A percentile compares a stretch with the other conserved stretches of the same genome.
Evolutionary conservation across 35 echinoderm and acorn worm species (phyloP).

Genomic region (Acanthaster planci): DNA sequence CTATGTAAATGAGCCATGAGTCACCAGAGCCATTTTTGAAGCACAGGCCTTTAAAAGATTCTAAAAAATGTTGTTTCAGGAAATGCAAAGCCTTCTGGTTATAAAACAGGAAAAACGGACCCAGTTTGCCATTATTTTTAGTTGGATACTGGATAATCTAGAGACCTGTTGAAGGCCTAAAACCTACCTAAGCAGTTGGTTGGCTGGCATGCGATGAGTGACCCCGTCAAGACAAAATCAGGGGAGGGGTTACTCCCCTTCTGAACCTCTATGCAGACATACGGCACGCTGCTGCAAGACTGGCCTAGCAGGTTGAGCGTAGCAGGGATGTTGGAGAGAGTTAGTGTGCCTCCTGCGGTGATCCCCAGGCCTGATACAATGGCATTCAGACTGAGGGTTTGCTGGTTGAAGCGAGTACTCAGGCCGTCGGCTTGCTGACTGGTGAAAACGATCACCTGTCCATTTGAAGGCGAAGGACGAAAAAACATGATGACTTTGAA

Average conservation of each 20-base stretch:
- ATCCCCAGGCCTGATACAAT: conserved; percentile 39
- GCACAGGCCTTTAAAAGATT: too few relatives aligned
- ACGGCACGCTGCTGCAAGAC: conserved; percentile 54
- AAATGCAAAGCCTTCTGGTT: too few relatives aligned
- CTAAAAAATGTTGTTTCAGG: too few relatives aligned
- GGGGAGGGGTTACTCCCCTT: conserved; percentile 60
- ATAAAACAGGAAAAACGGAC: too few relatives aligned
- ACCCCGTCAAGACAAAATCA: conserved; percentile 61
- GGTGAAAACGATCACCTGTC: conserved; percentile 39
- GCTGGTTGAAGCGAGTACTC: conserved; percentile 17
- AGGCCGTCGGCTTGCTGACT: conserved; percentile 35
- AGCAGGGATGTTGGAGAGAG: conserved; percentile 17
- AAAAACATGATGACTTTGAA: too few relatives aligned
- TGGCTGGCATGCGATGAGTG: conserved; percentile 33
- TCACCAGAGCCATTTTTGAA: too few relatives aligned
- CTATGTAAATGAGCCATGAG: too few relatives aligned
- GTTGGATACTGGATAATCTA: too few relatives aligned
- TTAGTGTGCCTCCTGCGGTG: conserved; percentile 11
- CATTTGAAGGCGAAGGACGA: too few relatives aligned
- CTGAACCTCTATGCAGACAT: conserved; percentile 72
- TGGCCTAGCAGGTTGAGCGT: conserved; percentile 37
- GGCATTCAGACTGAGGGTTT: conserved; percentile 24
- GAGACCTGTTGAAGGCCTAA: too few relatives aligned
- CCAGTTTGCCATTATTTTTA: too few relatives aligned
- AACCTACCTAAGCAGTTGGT: conserved; percentile 72